Base-by-base conservation (phyloP, 2,888 invertebrate species). In the Idaea dimidiata region DNA sequence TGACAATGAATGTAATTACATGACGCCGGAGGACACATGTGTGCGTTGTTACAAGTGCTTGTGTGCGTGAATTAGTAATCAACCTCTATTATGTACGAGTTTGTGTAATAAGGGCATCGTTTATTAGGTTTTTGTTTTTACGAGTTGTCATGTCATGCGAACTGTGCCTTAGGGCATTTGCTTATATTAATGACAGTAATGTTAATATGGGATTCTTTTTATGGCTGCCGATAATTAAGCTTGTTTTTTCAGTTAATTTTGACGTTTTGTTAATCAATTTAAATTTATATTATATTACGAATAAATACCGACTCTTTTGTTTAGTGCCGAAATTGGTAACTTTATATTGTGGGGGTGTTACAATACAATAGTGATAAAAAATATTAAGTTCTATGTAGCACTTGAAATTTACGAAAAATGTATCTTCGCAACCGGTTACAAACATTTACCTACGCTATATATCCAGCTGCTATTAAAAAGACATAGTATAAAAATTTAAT, bases 1-100 rank as follows among this genome's bases (percentile, higher is more conserved):
- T 86, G 88, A 89, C 89, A 90, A 90, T 90, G 87, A 88, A 85
- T 84, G 88, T 88, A 86, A 90, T 90, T 89, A 89, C 74, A 77
- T 79, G 79, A 80, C 76, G 75, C 72, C 65, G 70, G 71, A 70
- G 74, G 65, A 73, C 75, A 72, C 74, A 75, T 66, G 68, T 70
- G 75, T 69, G 70, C 18, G 56, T 56, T 17, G 56, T 18, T 56
- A 56, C 18, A 18, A 6, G 67, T 76, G 72, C 72, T 60, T 73
- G 78, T 77, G 80, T 76, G 74, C 65, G 77, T 79, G 80, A 75
- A 75, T 80, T 84, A 81, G 81, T 87, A 87, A 89, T 89, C 84
- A 87, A 83, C 83, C 78, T 80, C 83, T 81, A 79, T 82, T 81
- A 79, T 76, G 72, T 66, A 67, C 66, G 70, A 43, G 43, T 69